Evolutionary conservation across 2,113 vertebrate species (phyloP).

Genomic region (Malurus melanocephalus): DNA sequence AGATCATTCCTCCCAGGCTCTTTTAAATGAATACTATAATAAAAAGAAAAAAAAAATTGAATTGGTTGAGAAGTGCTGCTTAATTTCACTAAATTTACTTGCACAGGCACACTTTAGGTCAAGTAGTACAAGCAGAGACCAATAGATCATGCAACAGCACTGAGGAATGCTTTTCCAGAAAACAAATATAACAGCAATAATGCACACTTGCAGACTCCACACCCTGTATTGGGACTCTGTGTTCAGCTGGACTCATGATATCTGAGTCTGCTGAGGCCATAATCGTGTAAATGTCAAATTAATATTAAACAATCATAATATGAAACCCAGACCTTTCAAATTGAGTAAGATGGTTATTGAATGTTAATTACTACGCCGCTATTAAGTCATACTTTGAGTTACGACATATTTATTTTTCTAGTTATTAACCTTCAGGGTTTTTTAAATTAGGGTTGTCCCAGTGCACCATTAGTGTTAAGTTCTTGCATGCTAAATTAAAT

Average conservation of each 20-base stretch:
- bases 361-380: conserved; percentile 10
- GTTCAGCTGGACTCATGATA: neutral
- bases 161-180: neutral
- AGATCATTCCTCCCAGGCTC: neutral
- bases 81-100: neutral
- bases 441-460: neutral
- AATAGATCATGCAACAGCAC: accelerated
- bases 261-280: neutral
- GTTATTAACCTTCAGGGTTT: conserved; percentile 14
- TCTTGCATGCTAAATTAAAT: neutral
- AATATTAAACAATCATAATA: conserved; percentile 38
- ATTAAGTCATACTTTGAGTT: conserved; percentile 21
- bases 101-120: neutral
- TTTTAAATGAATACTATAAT: neutral
- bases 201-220: neutral
- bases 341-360: conserved; percentile 1
- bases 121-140: neutral
- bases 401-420: conserved; percentile 26
- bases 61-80: neutral
- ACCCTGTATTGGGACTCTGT: neutral
- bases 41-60: neutral
- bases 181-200: neutral
- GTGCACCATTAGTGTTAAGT: neutral
- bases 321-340: conserved; percentile 1
- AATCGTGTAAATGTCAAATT: conserved; percentile 29